phyloP scores from a whole-genome alignment of 2,797 vertebrate species.

The Diplodus puntazzo region DNA sequence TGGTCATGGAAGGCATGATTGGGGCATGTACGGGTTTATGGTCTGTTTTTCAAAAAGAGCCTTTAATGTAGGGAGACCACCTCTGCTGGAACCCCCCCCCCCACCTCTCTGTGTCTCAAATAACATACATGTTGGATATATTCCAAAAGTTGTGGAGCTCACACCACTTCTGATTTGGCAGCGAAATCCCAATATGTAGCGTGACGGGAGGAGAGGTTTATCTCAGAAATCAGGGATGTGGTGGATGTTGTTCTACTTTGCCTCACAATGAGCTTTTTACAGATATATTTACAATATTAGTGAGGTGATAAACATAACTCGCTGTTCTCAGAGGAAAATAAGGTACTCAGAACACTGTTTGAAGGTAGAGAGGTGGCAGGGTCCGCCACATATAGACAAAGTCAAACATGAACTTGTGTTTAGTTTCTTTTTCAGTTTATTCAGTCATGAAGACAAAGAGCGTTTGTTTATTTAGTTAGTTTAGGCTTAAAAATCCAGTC shows the following conservation, averaged over 20 bases:
- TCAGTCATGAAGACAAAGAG: too few relatives aligned
- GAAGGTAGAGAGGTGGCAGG: too few relatives aligned
- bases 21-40: constrained; percentile 38
- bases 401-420: too few relatives aligned
- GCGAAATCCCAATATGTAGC: constrained; percentile 12
- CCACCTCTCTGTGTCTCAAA: constrained; percentile 24
- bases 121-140: constrained; percentile 34
- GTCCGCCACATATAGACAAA: too few relatives aligned
- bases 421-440: too few relatives aligned
- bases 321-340: too few relatives aligned
- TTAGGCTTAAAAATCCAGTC: too few relatives aligned
- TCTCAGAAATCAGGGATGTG: background rate
- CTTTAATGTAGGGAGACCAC: constrained; percentile 41
- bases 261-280: background rate
- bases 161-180: constrained; percentile 17
- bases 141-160: constrained; percentile 18
- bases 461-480: too few relatives aligned
- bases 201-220: background rate
- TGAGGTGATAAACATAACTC: too few relatives aligned
- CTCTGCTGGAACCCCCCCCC: constrained; percentile 33
- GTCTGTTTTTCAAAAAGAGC: constrained; percentile 44
- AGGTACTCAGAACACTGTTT: too few relatives aligned
- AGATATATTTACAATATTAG: too few relatives aligned
- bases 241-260: background rate
- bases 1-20: constrained; percentile 9